phyloP scores from a whole-genome alignment of 2,797 vertebrate species.

The Sarcoramphus papa region DNA sequence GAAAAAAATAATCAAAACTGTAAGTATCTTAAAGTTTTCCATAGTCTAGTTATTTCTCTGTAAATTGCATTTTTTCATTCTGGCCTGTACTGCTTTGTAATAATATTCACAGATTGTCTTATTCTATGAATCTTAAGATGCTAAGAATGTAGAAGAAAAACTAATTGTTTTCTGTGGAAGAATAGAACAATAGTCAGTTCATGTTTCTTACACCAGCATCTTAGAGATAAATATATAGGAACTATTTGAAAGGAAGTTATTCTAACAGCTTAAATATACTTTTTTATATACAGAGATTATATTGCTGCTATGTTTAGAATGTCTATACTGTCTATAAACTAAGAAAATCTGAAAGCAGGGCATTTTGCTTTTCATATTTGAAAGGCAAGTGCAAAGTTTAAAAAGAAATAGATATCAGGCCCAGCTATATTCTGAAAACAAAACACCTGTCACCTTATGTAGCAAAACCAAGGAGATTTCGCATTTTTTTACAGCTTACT shows the following conservation, averaged over 20 bases:
- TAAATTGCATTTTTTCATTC: background rate
- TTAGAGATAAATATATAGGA: background rate
- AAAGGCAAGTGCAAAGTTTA: background rate
- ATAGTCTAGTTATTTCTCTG: background rate
- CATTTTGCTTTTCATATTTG: background rate
- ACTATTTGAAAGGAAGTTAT: background rate
- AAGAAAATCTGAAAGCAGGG: background rate
- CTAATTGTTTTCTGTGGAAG: background rate
- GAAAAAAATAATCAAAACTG: background rate
- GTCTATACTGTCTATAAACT: background rate
- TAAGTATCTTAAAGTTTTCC: background rate
- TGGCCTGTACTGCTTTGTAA: background rate
- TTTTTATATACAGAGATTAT: background rate
- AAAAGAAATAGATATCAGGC: background rate
- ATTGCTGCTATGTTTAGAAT: background rate
- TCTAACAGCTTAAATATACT: background rate
- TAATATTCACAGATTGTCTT: background rate
- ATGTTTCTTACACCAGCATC: background rate
- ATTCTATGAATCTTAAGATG: background rate
- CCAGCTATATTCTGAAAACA: background rate
- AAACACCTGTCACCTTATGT: background rate
- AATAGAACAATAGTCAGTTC: background rate
- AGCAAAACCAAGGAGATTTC: background rate
- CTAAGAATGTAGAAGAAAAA: background rate
- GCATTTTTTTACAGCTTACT: background rate